A percentile compares a stretch with the other conserved stretches of the same genome.
Evolutionary conservation across 2,113 vertebrate species (phyloP).

Genomic region (Pterocles burchelli): DNA sequence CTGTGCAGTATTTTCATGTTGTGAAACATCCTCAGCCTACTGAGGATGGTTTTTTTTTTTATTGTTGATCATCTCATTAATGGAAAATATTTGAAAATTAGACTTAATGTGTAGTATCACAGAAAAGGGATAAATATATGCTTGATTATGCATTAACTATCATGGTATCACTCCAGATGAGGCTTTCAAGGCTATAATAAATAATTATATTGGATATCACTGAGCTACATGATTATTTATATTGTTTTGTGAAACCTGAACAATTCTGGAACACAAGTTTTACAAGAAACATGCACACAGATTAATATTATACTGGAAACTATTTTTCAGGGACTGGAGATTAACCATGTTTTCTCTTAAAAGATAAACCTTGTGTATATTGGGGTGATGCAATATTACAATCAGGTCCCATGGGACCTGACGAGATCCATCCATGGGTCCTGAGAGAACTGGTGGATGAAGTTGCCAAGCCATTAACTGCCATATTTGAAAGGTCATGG

Average conservation of each 20-base stretch:
- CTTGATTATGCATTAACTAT: not conserved
- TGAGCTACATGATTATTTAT: not conserved
- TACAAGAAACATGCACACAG: not conserved
- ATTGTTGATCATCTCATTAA: not conserved
- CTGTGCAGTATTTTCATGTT: not conserved
- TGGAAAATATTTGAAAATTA: not conserved
- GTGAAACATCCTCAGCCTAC: rapidly evolving
- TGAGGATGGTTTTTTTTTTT: not conserved
- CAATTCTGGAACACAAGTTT: not conserved
- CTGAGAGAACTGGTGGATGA: too few species aligned
- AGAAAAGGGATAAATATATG: not conserved
- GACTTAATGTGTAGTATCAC: not conserved
- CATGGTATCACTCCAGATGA: not conserved
- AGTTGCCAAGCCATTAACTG: too few species aligned
- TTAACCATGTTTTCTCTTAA: not conserved
- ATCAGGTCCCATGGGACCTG: too few species aligned
- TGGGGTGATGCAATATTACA: not conserved
- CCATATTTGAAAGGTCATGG: too few species aligned
- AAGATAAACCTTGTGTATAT: not conserved
- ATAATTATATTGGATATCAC: not conserved
- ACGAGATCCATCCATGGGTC: too few species aligned
- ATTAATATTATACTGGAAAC: not conserved
- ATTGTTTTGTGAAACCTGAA: not conserved
- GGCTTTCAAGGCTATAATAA: not conserved
- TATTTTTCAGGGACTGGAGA: not conserved